phyloP scores from a whole-genome alignment of 2,113 vertebrate species.

The Daboia siamensis region DNA sequence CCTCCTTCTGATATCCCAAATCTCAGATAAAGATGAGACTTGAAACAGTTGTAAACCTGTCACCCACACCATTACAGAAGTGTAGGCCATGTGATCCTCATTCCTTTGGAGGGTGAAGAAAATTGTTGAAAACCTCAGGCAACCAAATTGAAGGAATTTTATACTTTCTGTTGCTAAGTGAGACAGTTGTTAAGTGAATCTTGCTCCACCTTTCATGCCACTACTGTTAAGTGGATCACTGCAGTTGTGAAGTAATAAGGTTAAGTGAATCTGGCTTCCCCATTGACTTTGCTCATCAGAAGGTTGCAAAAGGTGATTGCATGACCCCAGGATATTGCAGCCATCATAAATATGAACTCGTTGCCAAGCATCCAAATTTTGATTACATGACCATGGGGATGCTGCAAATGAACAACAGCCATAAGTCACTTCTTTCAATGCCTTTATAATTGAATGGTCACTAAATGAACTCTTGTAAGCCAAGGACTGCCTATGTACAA shows the following conservation, averaged over 20 bases:
- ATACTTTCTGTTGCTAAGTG: neutral
- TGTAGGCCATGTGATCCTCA: neutral
- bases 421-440: neutral
- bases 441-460: neutral
- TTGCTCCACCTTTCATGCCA: neutral
- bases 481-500: neutral
- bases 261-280: neutral
- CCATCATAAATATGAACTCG: neutral
- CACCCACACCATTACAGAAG: neutral
- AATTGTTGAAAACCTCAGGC: neutral
- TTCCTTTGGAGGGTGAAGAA: neutral
- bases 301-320: neutral
- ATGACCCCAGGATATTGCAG: neutral
- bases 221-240: neutral
- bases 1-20: neutral
- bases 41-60: neutral
- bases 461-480: neutral
- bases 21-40: neutral
- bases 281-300: neutral
- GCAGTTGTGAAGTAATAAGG: neutral
- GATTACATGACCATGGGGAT: neutral
- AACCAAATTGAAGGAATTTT: neutral
- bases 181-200: neutral
- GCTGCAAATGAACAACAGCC: neutral
- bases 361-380: neutral